These are phyloP conservation scores for Paracentrotus lividus DNA, from an alignment of 53 echinoderm and acorn worm genomes.

Conservation along the genomic window DNA sequence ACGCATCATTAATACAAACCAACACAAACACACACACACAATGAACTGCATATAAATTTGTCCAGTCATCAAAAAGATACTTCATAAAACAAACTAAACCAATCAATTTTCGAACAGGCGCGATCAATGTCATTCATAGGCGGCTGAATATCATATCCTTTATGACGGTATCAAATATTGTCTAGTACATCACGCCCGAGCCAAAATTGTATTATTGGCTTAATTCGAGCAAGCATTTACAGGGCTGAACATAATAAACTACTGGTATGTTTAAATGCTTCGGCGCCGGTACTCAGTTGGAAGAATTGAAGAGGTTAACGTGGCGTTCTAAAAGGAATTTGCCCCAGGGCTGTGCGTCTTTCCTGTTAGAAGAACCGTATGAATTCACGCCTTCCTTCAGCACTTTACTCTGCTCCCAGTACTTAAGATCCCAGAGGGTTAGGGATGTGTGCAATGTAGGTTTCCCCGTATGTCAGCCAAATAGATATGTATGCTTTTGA, in stretches of 20 bases:
- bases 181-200: background rate
- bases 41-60: too few species aligned
- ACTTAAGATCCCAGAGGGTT: conserved; percentile 12
- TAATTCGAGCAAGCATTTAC: background rate
- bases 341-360: background rate
- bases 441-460: background rate
- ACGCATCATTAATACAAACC: background rate
- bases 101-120: background rate
- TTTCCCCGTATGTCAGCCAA: background rate
- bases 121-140: background rate
- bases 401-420: background rate
- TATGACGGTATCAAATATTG: background rate
- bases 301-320: conserved; percentile 39
- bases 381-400: conserved; percentile 4
- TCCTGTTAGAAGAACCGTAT: background rate
- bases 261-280: background rate
- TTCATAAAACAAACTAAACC: background rate
- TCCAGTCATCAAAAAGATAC: too few species aligned
- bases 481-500: conserved; percentile 17
- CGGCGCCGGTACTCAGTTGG: conserved; percentile 42
- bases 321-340: conserved; percentile 39
- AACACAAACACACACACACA: too few species aligned
- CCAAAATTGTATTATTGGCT: conserved; percentile 44
- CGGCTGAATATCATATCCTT: background rate
- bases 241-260: background rate